A percentile compares a stretch with the other conserved stretches of the same genome.
These are phyloP conservation scores for Coryphaenoides rupestris DNA, from an alignment of 2,113 vertebrate genomes.

Conservation along the genomic window DNA sequence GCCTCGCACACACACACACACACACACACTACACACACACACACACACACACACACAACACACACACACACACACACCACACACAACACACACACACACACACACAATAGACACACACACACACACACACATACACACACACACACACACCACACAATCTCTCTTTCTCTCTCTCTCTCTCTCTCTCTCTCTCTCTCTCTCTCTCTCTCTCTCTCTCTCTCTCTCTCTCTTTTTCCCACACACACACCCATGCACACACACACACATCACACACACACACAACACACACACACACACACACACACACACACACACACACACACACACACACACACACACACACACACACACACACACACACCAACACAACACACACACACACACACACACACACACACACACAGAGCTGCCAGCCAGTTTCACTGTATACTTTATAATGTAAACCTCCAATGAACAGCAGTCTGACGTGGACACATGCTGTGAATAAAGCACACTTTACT, in stretches of 20 bases:
- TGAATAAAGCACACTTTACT: slow-evolving; percentile 74
- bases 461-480: slow-evolving; percentile 64
- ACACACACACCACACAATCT: slow-evolving; percentile 7
- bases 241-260: too few relatives aligned
- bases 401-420: slow-evolving; percentile 55
- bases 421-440: slow-evolving; percentile 70
- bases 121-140: too few relatives aligned
- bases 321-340: neutral
- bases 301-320: neutral
- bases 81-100: too few relatives aligned
- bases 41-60: neutral
- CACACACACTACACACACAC: slow-evolving; percentile 30
- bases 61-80: too few relatives aligned
- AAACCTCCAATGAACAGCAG: slow-evolving; percentile 68
- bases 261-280: too few relatives aligned
- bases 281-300: neutral
- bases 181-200: too few relatives aligned
- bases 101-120: too few relatives aligned
- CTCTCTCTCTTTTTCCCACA: neutral
- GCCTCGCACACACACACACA: slow-evolving; percentile 34
- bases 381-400: slow-evolving; percentile 13
- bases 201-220: too few relatives aligned
- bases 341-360: too few relatives aligned
- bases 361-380: neutral
- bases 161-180: too few relatives aligned